Conservation (phyloP, 2,113 vertebrate genomes). For the Chlamydotis undulata region DNA sequence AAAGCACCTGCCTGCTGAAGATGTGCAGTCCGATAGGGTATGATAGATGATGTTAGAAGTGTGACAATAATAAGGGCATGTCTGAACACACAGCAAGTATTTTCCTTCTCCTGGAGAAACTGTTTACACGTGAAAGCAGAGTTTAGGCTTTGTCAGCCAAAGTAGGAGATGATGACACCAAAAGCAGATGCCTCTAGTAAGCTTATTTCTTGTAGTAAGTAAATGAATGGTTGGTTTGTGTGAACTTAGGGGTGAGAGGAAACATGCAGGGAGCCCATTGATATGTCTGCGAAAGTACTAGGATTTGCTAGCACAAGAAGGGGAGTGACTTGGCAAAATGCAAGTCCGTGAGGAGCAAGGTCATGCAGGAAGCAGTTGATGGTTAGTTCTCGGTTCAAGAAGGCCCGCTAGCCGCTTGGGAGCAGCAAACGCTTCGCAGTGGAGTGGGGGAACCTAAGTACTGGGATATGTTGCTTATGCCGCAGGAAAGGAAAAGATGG, state of each 20-base stretch:
- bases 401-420: no score
- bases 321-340: background rate
- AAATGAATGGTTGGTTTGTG: background rate
- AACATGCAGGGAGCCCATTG: background rate
- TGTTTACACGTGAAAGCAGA: background rate
- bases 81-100: slow-evolving; percentile 49
- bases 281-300: no score
- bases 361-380: background rate
- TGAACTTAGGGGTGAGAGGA: background rate
- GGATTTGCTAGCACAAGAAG: background rate
- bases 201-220: background rate
- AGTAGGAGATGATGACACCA: background rate
- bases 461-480: background rate
- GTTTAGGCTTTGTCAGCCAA: slow-evolving; percentile 30
- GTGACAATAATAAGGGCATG: slow-evolving; percentile 52
- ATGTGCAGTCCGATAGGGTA: slow-evolving; percentile 54
- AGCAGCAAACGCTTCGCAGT: background rate
- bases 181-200: background rate
- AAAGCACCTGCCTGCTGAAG: slow-evolving; percentile 16
- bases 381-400: background rate
- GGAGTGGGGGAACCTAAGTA: accelerated
- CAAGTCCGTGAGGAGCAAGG: background rate
- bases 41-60: background rate
- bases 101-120: slow-evolving; percentile 27
- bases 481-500: background rate